A percentile compares a stretch with the other conserved stretches of the same genome.
These are phyloP conservation scores for Folsomia manolachei DNA, from an alignment of 2,888 invertebrate species.

Conservation along the genomic window DNA sequence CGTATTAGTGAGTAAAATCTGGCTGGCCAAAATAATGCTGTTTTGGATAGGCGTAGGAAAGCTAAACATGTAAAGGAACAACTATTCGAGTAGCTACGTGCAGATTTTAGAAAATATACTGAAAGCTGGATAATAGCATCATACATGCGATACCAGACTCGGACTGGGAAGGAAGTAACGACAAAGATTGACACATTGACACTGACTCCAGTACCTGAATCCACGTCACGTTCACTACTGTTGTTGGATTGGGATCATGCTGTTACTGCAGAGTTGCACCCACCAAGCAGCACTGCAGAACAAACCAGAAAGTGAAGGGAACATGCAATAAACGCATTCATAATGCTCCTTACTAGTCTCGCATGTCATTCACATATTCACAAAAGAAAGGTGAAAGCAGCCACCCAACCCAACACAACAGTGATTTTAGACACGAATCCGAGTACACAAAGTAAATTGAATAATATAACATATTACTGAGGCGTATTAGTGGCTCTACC, in stretches of 20 bases:
- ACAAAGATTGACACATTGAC: conserved; percentile 41
- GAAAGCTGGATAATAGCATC: background rate
- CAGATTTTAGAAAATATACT: background rate
- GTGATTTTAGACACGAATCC: conserved; percentile 1
- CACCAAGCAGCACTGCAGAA: too few relatives aligned
- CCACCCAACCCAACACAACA: conserved; percentile 5
- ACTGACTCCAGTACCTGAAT: conserved; percentile 15
- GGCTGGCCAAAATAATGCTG: background rate
- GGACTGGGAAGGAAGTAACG: conserved; percentile 25
- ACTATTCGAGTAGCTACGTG: background rate
- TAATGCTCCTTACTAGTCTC: conserved; percentile 31
- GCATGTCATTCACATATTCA: conserved; percentile 15
- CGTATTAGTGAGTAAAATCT: background rate
- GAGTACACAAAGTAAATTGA: conserved; percentile 2
- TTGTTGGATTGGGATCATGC: background rate
- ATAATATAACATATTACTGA: conserved; percentile 1
- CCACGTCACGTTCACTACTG: background rate
- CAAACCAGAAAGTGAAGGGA: conserved; percentile 22
- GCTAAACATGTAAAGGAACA: background rate
- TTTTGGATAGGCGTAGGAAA: background rate
- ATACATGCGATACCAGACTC: conserved; percentile 12
- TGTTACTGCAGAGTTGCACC: background rate
- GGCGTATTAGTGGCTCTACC: background rate
- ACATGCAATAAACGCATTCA: conserved; percentile 47
- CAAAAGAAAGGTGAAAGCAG: conserved; percentile 15